Conservation (phyloP, 1,140 invertebrate species). For the Caenorhabditis brenneri region DNA sequence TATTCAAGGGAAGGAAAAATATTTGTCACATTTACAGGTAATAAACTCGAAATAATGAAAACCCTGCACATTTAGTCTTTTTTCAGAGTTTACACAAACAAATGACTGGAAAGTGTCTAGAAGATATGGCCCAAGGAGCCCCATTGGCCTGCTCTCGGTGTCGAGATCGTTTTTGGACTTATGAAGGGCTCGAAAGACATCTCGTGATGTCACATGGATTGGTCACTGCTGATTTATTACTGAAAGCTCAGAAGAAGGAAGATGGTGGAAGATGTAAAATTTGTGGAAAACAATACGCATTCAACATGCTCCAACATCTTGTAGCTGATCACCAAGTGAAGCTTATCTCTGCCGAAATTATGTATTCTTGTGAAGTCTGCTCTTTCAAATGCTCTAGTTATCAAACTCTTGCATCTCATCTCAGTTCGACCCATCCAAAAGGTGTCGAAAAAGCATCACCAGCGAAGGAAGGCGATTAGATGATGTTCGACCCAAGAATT, state of each 20-base stretch:
- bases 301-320: conserved; percentile 69
- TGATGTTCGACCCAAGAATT: conserved; percentile 6
- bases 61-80: too few relatives aligned
- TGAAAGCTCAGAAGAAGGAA: conserved; percentile 90
- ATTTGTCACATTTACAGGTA: conserved; percentile 55
- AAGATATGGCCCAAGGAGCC: conserved; percentile 71
- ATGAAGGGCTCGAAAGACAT: conserved; percentile 88
- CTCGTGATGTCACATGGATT: conserved; percentile 88
- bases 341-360: conserved; percentile 61
- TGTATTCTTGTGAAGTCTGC: conserved; percentile 67
- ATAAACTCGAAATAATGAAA: not conserved
- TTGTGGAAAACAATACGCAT: conserved; percentile 78
- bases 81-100: conserved; percentile 60
- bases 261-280: conserved; percentile 90
- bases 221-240: conserved; percentile 92
- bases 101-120: conserved; percentile 56
- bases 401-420: conserved; percentile 62
- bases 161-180: conserved; percentile 84
- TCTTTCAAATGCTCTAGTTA: conserved; percentile 64
- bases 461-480: conserved; percentile 38
- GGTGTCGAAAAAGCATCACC: not conserved
- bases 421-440: conserved; percentile 62
- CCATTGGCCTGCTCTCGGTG: conserved; percentile 94
- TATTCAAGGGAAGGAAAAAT: conserved; percentile 51
- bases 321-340: conserved; percentile 64